Base-by-base conservation (phyloP, 2,797 vertebrate genomes). In the Cynodonichthys magdalenae region DNA sequence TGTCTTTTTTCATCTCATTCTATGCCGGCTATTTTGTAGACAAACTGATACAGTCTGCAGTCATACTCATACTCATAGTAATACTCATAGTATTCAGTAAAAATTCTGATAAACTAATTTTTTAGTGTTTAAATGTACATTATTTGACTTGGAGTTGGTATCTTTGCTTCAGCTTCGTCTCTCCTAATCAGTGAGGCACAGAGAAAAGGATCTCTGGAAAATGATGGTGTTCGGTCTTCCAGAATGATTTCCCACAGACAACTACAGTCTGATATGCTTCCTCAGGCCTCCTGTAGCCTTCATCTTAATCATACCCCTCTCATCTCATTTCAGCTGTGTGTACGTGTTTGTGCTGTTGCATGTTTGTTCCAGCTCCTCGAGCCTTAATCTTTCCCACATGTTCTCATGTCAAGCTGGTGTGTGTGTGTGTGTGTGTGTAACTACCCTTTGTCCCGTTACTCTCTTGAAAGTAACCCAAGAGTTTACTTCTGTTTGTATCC, bases 331-430 rank as follows among this genome's bases (percentile, higher is more conserved):
- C 64, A 71, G 65, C 64, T 67, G 50, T 54, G 68, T 74, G 59
- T 74, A 39, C 52, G 48, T 69, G 59, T 74, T 28, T 63, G 68
- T 76, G 63, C 3, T 10, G 51, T 41, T 72, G 29, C 53, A 59
- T 83, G 80, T 81, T 80, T 85, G 55, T 83, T 86, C 58, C 75
- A 81, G 72, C 58, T 74, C 65, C 71, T 74, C 66, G 15, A 49
- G 64, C 50, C 66, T 56, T 83, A 87, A 88, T 86, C 69, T 80
- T 68, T 86, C 68, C 87, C 88, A 84, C 76, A 84, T 89, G 87
- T 49, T 71, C 77, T 81, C 51, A 77, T 81, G 85, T 88, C 62
- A 72, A 75, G 80, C 70, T 46, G 63, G 63, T 82, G 74, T 78
- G 70, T 81, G 29, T 29, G 29, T 29, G 29, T 29, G 29, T 29